A percentile compares a stretch with the other conserved stretches of the same genome.
These are phyloP conservation scores for Entomobrya multifasciata DNA, from an alignment of 2,888 invertebrate genomes.

Conservation along the genomic window DNA sequence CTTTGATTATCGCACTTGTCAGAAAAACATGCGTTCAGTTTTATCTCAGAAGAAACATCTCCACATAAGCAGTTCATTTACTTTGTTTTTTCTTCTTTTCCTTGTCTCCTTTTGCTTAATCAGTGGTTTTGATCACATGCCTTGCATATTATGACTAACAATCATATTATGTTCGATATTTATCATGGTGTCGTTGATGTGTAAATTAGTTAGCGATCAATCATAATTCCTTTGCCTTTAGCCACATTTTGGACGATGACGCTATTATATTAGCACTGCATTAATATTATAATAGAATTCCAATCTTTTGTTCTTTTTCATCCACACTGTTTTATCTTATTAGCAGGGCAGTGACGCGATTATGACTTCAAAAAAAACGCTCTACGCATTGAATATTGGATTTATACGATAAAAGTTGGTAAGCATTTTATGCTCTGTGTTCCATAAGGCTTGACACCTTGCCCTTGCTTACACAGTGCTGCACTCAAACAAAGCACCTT, in stretches of 20 bases:
- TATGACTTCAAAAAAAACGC: too few species aligned
- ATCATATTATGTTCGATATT: neutral
- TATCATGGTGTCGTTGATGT: too few species aligned
- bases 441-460: constrained; percentile 65
- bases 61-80: neutral
- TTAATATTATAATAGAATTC: neutral
- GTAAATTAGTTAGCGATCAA: constrained; percentile 7
- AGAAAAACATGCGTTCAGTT: neutral
- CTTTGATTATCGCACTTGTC: neutral
- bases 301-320: constrained; percentile 16
- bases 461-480: constrained; percentile 56
- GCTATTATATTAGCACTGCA: neutral
- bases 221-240: neutral
- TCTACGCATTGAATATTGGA: too few species aligned
- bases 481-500: constrained; percentile 50
- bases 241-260: constrained; percentile 30
- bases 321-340: too few species aligned
- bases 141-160: too few species aligned
- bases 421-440: constrained; percentile 37
- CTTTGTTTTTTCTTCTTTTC: constrained; percentile 16
- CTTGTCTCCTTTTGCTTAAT: constrained; percentile 10
- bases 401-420: too few species aligned
- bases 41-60: constrained; percentile 7
- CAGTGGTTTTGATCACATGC: neutral
- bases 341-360: neutral